Conservation (phyloP, 30 jellyfish, hydroid and myxozoan genomes). For the Clytia hemisphaerica region DNA sequence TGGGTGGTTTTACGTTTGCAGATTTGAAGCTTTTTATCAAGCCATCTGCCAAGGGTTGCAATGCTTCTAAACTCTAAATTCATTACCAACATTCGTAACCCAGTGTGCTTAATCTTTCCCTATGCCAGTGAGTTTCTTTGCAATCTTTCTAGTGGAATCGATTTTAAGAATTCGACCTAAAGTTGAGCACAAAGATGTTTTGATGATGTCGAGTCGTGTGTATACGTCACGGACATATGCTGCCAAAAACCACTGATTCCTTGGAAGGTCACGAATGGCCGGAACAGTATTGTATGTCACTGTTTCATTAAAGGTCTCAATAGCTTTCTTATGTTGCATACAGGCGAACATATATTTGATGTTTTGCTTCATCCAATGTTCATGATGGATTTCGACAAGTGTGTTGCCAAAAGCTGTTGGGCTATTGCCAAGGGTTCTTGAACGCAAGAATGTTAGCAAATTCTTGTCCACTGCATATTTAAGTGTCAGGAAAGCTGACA, state of each 20-base stretch:
- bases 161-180: conserved; percentile 24
- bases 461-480: conserved; percentile 28
- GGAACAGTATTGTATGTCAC: neutral
- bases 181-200: conserved; percentile 7
- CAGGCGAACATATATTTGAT: conserved; percentile 25
- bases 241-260: conserved; percentile 30
- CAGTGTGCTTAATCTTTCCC: conserved; percentile 14
- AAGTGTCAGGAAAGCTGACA: conserved; percentile 23
- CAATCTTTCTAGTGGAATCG: conserved; percentile 36
- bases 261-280: conserved; percentile 9
- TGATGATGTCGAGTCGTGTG: conserved; percentile 17
- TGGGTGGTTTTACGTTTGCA: conserved; percentile 26
- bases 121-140: conserved; percentile 26
- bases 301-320: neutral
- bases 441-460: conserved; percentile 18
- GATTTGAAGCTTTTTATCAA: conserved; percentile 24
- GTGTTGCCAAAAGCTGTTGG: conserved; percentile 23
- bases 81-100: conserved; percentile 35
- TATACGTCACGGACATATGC: conserved; percentile 24
- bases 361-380: neutral
- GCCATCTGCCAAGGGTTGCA: conserved; percentile 42
- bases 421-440: conserved; percentile 30
- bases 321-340: neutral
- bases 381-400: conserved; percentile 23
- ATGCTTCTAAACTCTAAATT: conserved; percentile 7